phyloP scores from a whole-genome alignment of 1,140 invertebrate genomes.

The Nylanderia fulva region DNA sequence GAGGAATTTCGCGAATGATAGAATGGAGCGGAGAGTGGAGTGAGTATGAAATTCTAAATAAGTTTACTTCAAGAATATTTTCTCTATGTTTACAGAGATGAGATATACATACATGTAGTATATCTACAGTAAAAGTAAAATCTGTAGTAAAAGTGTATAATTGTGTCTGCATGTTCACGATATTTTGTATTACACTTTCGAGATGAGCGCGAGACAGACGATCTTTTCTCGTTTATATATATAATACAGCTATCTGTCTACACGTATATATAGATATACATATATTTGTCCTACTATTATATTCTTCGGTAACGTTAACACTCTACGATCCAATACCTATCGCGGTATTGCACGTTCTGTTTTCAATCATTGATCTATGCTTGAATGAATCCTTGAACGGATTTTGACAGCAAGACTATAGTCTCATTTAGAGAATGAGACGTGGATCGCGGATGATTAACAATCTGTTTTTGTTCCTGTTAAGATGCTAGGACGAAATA shows the following conservation, averaged over 20 bases:
- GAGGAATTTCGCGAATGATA: background rate
- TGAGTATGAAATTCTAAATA: conserved; percentile 14
- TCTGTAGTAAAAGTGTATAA: background rate
- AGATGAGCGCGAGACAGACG: background rate
- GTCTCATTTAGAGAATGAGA: background rate
- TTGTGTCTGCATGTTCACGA: conserved; percentile 22
- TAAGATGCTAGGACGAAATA: background rate
- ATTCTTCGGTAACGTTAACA: background rate
- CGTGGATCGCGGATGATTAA: conserved; percentile 6
- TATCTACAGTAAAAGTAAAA: too few relatives aligned
- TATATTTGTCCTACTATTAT: background rate
- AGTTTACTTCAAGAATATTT: background rate
- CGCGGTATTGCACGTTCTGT: background rate
- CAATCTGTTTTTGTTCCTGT: background rate
- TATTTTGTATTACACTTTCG: background rate
- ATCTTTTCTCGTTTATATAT: background rate
- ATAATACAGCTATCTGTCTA: background rate
- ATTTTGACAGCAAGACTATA: background rate
- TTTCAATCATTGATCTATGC: background rate
- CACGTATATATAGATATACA: background rate
- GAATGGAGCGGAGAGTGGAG: background rate
- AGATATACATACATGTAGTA: too few relatives aligned
- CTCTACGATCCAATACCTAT: background rate
- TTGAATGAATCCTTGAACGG: background rate
- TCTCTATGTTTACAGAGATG: background rate